Evolutionary conservation across 2,113 vertebrate species (phyloP), one percentile per base, ranked within the genome.

Genomic region (Vombatus ursinus): DNA sequence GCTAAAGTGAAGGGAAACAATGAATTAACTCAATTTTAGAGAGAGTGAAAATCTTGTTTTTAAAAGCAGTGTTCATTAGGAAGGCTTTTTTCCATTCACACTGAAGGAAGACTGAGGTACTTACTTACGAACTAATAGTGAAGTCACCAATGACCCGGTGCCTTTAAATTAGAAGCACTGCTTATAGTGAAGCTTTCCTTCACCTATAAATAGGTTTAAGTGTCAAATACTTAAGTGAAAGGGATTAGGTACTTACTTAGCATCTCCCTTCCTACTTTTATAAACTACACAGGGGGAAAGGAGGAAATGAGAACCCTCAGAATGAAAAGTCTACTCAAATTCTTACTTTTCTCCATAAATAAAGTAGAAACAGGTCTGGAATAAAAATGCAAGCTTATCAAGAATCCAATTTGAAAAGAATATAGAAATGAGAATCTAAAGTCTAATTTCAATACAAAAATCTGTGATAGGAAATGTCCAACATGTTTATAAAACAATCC

Each of bases 381-480:
- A 93, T 97, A 96, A 98, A 97, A 98, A 97, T 96, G 92, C 96
- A 92, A 97, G 94, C 95, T 95, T 97, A 98, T 96, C 94, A 96
- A 96, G 25, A 96, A 92, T 92, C 50, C 96, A 93, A 97, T 24
- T 96, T 92, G 95, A 95, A 97, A 96, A 93, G 95, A 95, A 92
- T 95, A 97, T 96, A 96, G 90, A 97, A 97, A 96, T 94, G 94
- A 97, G 90, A 52, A 96, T 96, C 89, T 96, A 49, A 93, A 96
- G 96, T 96, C 90, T 91, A 68, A 89, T 84, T 91, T 95, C 93
- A 97, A 84, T 68, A 97, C 90, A 96, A 97, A 31, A 92, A 98
- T 92, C 96, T 97, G 93, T 96, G 96, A 68, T 14, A 28, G 28
- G 57, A 92, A 96, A 97, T 96, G 96, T 84, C 97, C 89, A 96